Conservation (phyloP, 2,113 vertebrate genomes). For the Vidua macroura region DNA sequence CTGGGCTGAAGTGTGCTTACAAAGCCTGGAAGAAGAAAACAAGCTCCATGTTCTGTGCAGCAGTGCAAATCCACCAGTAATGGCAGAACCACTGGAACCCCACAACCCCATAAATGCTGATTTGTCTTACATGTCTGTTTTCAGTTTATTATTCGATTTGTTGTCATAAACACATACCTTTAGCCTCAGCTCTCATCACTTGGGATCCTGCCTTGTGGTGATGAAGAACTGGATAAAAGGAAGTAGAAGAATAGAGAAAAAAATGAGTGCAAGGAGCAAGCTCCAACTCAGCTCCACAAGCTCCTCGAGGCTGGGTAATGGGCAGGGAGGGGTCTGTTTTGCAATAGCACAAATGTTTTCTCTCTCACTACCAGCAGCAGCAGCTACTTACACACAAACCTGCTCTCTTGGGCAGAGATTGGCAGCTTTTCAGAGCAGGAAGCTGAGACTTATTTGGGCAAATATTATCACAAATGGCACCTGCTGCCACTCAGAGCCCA, state of each 20-base stretch:
- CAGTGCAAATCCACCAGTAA: background rate
- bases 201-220: conserved; percentile 72
- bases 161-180: conserved; percentile 42
- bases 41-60: background rate
- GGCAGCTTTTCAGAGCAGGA: background rate
- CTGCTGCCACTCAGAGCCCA: background rate
- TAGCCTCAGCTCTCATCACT: conserved; percentile 76
- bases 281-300: background rate
- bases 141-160: background rate
- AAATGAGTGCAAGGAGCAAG: background rate
- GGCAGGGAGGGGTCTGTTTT: background rate
- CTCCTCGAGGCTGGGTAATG: background rate
- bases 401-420: background rate
- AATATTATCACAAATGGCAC: background rate
- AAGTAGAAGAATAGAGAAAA: background rate
- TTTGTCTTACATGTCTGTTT: background rate
- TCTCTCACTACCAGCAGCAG: background rate
- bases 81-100: background rate
- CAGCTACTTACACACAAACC: background rate
- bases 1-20: conserved; percentile 24
- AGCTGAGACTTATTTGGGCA: background rate
- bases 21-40: conserved; percentile 59
- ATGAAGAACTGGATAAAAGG: conserved; percentile 64
- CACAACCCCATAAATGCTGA: background rate
- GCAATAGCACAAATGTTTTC: background rate